These are phyloP conservation scores for Oryzias dopingdopingensis DNA, from an alignment of 2,797 vertebrate species.

Conservation along the genomic window DNA sequence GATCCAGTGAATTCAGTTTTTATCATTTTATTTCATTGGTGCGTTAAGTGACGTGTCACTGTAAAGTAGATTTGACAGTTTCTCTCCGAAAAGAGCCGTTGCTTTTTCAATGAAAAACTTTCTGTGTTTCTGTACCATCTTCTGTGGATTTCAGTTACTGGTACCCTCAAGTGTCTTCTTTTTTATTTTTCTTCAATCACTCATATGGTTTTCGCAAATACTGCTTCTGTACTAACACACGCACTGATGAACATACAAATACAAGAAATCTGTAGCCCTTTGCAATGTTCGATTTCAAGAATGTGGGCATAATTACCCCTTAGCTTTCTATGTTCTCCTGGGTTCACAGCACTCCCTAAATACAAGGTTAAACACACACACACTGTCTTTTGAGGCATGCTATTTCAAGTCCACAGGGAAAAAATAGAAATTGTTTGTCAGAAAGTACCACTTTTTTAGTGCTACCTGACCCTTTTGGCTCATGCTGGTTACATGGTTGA, in stretches of 20 bases:
- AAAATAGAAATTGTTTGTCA: slow-evolving; percentile 19
- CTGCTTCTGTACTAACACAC: slow-evolving; percentile 37
- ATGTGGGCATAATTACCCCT: slow-evolving; percentile 61
- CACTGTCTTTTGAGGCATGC: slow-evolving; percentile 8
- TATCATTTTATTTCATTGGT: slow-evolving; percentile 32
- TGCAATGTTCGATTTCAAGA: slow-evolving; percentile 44
- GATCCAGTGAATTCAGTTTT: slow-evolving; percentile 23
- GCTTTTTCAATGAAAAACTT: slow-evolving; percentile 43
- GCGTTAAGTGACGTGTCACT: slow-evolving; percentile 40
- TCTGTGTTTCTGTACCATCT: slow-evolving; percentile 61
- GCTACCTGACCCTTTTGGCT: slow-evolving; percentile 34
- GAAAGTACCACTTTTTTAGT: slow-evolving; percentile 28
- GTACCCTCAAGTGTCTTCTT: slow-evolving; percentile 60
- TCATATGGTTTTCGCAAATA: slow-evolving; percentile 60
- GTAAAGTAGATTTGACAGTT: slow-evolving; percentile 54
- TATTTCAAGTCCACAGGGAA: slow-evolving; percentile 15
- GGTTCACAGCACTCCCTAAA: slow-evolving; percentile 49
- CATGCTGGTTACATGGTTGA: slow-evolving; percentile 28
- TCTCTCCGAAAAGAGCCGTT: slow-evolving; percentile 39
- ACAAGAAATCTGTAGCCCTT: slow-evolving; percentile 39
- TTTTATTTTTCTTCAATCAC: slow-evolving; percentile 70
- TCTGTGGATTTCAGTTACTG: slow-evolving; percentile 67
- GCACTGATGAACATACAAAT: slow-evolving; percentile 30
- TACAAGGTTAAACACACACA: slow-evolving; percentile 31
- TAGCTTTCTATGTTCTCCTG: slow-evolving; percentile 48